phyloP scores from a whole-genome alignment of 1,140 invertebrate species.

The Zaprionus capensis region DNA sequence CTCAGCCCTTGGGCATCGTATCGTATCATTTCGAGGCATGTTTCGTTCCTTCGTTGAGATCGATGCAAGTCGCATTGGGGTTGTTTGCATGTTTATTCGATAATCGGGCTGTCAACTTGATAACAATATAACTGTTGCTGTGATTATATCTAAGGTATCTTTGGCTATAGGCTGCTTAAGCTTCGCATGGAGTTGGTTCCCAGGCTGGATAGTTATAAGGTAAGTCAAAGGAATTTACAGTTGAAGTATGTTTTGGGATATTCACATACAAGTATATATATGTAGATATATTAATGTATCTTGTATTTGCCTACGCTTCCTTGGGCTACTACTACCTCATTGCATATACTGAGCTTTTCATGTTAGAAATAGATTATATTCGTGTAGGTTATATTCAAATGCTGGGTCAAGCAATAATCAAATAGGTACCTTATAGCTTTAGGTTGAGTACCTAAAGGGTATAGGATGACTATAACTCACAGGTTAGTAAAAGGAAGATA shows the following conservation, averaged over 20 bases:
- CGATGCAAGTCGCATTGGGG: conserved; percentile 11
- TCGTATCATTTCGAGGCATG: conserved; percentile 56
- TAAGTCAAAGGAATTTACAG: neutral
- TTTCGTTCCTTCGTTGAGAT: conserved; percentile 29
- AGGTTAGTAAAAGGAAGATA: no score
- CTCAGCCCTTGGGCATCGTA: conserved; percentile 47
- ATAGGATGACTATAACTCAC: no score
- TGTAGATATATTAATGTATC: neutral
- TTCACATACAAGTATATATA: neutral
- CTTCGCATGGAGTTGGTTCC: neutral
- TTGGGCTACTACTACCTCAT: no score
- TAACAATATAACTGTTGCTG: conserved; percentile 24
- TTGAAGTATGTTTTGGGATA: neutral
- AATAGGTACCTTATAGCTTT: no score
- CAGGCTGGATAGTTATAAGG: neutral
- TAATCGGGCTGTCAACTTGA: conserved; percentile 26
- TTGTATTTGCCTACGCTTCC: neutral
- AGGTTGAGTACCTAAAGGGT: no score
- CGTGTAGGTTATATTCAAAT: no score
- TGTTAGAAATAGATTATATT: no score
- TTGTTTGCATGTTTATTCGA: conserved; percentile 19
- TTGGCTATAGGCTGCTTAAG: neutral
- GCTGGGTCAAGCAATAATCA: no score
- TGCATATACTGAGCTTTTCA: no score
- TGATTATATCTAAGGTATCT: neutral